phyloP scores from a whole-genome alignment of 2,113 vertebrate genomes.

The Hydrolagus affinis region DNA sequence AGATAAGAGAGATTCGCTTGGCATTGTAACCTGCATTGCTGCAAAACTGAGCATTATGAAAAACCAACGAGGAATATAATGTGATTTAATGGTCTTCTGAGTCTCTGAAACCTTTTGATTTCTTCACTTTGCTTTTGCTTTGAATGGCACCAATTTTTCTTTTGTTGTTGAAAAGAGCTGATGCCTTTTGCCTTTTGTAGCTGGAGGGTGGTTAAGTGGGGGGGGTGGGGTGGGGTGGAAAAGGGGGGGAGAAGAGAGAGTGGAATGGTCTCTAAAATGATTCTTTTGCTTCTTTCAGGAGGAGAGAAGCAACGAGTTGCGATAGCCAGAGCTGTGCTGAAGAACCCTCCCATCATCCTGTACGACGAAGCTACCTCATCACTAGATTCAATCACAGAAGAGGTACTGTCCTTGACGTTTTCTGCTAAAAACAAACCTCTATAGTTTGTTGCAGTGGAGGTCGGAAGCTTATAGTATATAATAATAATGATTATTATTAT shows the following conservation, averaged over 20 bases:
- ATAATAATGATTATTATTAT: too few relatives aligned
- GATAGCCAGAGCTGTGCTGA: constrained; percentile 86
- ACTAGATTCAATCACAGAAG: constrained; percentile 95
- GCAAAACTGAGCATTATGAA: neutral
- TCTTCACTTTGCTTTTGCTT: neutral
- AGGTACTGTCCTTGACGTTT: constrained; percentile 59
- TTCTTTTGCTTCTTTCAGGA: constrained; percentile 56
- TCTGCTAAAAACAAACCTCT: constrained; percentile 32
- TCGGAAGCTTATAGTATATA: too few relatives aligned
- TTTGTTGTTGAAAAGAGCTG: neutral
- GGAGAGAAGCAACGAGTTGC: constrained; percentile 96
- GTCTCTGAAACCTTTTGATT: neutral
- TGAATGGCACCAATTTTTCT: too few relatives aligned
- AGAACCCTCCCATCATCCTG: constrained; percentile 81
- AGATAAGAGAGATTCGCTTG: neutral
- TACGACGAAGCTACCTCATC: constrained; percentile 98
- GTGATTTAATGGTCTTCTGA: neutral
- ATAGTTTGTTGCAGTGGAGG: too few relatives aligned
- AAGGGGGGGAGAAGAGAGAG: too few relatives aligned
- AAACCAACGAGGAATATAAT: neutral
- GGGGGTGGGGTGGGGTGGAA: too few relatives aligned
- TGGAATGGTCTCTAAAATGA: too few relatives aligned
- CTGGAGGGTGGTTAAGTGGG: neutral
- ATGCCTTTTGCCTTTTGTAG: constrained; percentile 8
- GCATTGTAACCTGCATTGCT: neutral